A percentile compares a stretch with the other conserved stretches of the same genome.
These are phyloP conservation scores for Chrysolina haemoptera DNA, from an alignment of 2,888 invertebrate genomes.

Conservation along the genomic window DNA sequence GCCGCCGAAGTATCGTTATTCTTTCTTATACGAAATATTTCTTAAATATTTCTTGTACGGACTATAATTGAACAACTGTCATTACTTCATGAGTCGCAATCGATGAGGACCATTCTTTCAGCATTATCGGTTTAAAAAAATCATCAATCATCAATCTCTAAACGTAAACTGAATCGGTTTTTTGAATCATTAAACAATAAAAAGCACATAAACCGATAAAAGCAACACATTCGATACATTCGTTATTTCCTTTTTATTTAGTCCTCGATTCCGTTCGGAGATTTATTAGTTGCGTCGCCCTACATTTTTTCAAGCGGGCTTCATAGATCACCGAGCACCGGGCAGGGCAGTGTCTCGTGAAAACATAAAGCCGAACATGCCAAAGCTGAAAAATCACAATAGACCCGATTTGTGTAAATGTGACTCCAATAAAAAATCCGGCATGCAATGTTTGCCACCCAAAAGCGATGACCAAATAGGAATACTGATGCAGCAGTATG, in stretches of 20 bases:
- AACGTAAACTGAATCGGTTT: conserved; percentile 8
- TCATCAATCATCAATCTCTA: neutral
- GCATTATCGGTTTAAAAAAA: neutral
- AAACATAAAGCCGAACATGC: conserved; percentile 35
- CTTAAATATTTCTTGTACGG: too few species aligned
- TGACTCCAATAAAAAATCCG: conserved; percentile 43
- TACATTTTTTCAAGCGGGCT: conserved; percentile 10
- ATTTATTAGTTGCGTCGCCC: conserved; percentile 13
- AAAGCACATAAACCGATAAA: conserved; percentile 11
- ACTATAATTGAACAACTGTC: too few species aligned
- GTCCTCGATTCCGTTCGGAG: neutral
- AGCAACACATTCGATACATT: conserved; percentile 32
- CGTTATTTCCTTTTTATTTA: conserved; percentile 29
- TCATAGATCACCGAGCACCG: conserved; percentile 25
- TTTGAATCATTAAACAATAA: conserved; percentile 19
- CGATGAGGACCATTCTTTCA: too few species aligned
- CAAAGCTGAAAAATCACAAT: conserved; percentile 46
- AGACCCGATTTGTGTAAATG: conserved; percentile 41
- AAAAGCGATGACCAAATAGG: conserved; percentile 39
- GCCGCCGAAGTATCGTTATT: too few species aligned
- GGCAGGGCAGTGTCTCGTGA: conserved; percentile 26
- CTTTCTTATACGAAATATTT: too few species aligned
- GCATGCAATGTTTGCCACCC: conserved; percentile 47
- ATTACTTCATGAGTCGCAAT: too few species aligned
- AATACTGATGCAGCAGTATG: conserved; percentile 21